Percentiles rank a stretch among this genome's conserved stretches.
These are phyloP conservation scores for Tarsius wallacei DNA, from an alignment of 2,797 vertebrate genomes.

Conservation along the genomic window DNA sequence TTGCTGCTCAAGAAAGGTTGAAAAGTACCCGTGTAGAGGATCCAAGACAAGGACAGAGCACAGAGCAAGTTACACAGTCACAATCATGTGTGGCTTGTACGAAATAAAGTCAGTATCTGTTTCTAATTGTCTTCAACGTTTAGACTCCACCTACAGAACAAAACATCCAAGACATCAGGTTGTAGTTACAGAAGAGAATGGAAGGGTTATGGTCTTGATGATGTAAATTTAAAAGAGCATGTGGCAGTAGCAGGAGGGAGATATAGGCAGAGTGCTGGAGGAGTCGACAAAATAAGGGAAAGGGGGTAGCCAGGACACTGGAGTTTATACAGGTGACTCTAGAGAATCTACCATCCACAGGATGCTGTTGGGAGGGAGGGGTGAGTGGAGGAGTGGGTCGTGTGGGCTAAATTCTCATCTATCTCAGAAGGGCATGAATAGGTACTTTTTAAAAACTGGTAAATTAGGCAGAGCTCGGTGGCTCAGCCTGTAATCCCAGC, in stretches of 20 bases:
- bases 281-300: neutral
- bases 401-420: neutral
- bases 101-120: neutral
- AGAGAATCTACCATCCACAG: neutral
- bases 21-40: neutral
- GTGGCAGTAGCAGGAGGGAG: neutral
- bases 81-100: neutral
- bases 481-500: too few species aligned
- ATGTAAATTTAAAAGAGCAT: neutral
- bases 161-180: neutral
- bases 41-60: neutral
- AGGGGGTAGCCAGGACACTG: rapidly evolving
- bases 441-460: neutral
- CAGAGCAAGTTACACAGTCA: neutral
- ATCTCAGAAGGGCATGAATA: neutral
- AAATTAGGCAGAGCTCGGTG: too few species aligned
- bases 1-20: neutral
- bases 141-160: neutral
- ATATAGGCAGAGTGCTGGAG: rapidly evolving
- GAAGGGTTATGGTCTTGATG: neutral
- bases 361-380: neutral
- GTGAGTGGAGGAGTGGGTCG: too few species aligned
- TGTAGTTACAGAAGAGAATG: neutral
- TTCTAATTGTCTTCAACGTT: neutral
- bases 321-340: neutral